Conservation (phyloP, 2,113 vertebrate genomes). For the Podarcis muralis region DNA sequence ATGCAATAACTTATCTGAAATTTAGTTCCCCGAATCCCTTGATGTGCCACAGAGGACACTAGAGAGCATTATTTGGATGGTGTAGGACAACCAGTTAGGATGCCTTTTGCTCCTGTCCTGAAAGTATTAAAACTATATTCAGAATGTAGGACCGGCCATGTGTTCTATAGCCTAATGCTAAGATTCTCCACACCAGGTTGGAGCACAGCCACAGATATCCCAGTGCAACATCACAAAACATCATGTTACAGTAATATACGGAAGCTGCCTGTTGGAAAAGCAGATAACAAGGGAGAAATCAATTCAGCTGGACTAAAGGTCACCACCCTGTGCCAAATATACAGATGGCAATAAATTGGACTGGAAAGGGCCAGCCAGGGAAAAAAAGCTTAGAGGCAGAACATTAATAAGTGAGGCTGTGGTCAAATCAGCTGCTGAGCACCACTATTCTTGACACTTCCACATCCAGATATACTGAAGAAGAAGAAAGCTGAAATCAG, state of each 20-base stretch:
- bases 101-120: background rate
- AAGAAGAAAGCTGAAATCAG: background rate
- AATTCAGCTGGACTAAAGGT: slow-evolving; percentile 14
- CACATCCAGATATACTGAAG: background rate
- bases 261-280: slow-evolving; percentile 1
- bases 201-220: background rate
- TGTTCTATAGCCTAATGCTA: background rate
- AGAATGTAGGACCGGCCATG: background rate
- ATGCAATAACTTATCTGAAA: background rate
- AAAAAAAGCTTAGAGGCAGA: background rate
- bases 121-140: background rate
- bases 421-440: background rate
- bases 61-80: background rate
- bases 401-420: background rate
- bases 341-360: slow-evolving; percentile 21
- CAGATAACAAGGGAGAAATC: slow-evolving; percentile 13
- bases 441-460: background rate
- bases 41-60: background rate
- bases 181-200: background rate
- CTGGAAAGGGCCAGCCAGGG: background rate
- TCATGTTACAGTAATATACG: background rate
- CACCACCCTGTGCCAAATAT: slow-evolving; percentile 7
- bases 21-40: background rate
- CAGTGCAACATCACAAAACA: slow-evolving; percentile 1
- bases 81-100: background rate